A percentile compares a stretch with the other conserved stretches of the same genome.
These are phyloP conservation scores for Metopolophium dirhodum DNA, from an alignment of 1,140 invertebrate species.

Conservation along the genomic window DNA sequence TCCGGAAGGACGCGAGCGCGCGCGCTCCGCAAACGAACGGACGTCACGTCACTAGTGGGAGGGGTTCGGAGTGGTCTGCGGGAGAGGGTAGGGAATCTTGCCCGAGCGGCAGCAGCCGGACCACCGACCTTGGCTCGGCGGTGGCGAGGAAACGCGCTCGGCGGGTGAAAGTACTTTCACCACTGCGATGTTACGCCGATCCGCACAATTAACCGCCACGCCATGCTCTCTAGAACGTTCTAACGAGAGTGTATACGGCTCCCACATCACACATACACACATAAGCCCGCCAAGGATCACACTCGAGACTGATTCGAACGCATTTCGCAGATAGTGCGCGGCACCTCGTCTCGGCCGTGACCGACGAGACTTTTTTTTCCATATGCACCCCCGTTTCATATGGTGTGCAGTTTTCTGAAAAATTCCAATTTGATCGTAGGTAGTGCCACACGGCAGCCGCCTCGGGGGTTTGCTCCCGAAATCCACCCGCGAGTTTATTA, in stretches of 20 bases:
- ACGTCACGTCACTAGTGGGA: not conserved
- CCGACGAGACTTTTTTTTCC: not conserved
- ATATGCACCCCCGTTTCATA: not conserved
- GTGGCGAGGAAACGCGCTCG: conserved; percentile 14
- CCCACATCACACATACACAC: not conserved
- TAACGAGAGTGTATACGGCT: not conserved
- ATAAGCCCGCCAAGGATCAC: not conserved
- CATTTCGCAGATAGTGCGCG: not conserved
- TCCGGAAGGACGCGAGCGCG: not conserved
- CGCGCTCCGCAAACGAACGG: not conserved
- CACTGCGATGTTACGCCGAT: conserved; percentile 44
- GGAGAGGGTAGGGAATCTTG: not conserved
- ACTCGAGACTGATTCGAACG: not conserved
- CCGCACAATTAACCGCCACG: conserved; percentile 46
- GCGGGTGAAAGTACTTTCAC: conserved; percentile 55
- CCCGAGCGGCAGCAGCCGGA: not conserved
- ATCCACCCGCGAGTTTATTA: not conserved
- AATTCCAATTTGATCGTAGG: not conserved
- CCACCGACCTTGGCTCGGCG: not conserved
- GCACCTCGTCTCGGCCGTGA: not conserved
- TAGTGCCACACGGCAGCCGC: not conserved
- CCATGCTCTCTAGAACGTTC: conserved; percentile 50
- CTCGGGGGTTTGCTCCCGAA: not conserved
- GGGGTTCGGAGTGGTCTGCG: not conserved
- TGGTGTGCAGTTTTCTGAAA: not conserved